A percentile compares a stretch with the other conserved stretches of the same genome.
Conservation (phyloP, 2,797 vertebrate species). For the Emys orbicularis region DNA sequence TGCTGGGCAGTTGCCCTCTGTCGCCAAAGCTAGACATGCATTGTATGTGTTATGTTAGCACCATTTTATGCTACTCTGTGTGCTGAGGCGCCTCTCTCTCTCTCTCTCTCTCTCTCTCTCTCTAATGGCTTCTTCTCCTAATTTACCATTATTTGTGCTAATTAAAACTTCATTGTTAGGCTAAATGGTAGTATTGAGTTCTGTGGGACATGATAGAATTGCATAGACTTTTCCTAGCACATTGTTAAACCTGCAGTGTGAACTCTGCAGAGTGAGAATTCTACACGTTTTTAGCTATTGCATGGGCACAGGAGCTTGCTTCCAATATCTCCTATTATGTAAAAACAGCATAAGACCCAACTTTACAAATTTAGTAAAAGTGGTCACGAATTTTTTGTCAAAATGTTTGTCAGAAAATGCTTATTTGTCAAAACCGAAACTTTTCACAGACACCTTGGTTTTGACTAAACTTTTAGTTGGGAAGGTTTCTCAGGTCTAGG, state of each 20-base stretch:
- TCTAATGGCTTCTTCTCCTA: neutral
- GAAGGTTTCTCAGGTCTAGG: neutral
- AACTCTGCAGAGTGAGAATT: neutral
- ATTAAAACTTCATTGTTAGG: rapidly evolving
- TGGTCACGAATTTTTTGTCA: neutral
- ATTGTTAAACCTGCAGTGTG: neutral
- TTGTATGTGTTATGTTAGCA: neutral
- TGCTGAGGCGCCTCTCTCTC: neutral
- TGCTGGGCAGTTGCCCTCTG: constrained; percentile 11
- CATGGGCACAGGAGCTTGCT: neutral
- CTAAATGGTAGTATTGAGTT: rapidly evolving
- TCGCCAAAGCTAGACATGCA: neutral
- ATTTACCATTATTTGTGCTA: neutral
- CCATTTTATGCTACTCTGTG: neutral
- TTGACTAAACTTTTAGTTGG: neutral
- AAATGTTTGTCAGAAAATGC: neutral
- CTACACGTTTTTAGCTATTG: neutral
- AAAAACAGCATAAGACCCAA: neutral
- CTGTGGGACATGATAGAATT: neutral
- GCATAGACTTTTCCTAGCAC: neutral
- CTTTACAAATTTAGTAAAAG: neutral
- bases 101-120: neutral
- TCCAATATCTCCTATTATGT: rapidly evolving
- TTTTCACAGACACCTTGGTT: neutral
- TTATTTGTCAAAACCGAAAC: neutral